Evolutionary conservation across 2,113 vertebrate species (phyloP), one percentile per base, ranked within the genome.

Genomic region (Dolichallabes microphthalmus): DNA sequence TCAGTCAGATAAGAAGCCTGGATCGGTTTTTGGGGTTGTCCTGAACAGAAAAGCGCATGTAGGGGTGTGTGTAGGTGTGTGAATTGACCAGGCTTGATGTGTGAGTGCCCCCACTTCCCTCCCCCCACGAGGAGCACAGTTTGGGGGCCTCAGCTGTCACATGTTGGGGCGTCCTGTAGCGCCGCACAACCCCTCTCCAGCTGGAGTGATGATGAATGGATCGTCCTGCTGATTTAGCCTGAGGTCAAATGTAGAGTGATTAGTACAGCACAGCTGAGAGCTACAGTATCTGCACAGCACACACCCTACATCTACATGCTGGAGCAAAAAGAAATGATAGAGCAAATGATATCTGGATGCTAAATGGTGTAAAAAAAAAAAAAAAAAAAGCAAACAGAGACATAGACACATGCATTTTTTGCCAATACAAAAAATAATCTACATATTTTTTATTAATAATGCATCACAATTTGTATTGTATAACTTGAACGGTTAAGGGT

Each of bases 181-280:
- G 63, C 83, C 32, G 57, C 86, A 84, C 88, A 87, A 88, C 85
- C 69, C 91, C 78, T 86, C 83, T 90, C 92, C 92, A 84, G 88
- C 79, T 87, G 78, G 50, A 12, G 50, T 90, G 87, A 87, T 80
- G 77, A 87, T 89, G 87, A 86, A 92, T 92, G 88, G 85, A 86
- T 88, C 77, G 52, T 85, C 88, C 80, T 73, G 76, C 2, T 86
- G 87, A 87, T 87, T 86, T 86, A 85, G 68, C 90, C 86, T 27
- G 80, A 84, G 88, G 88, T 89, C 87, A 89, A 80, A 89, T 86
- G 85, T 88, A 82, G 78, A 89, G 81, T 83, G 81, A 87, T 89
- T 87, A 89, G 86, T 86, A 87, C 63, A 87, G 86, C 84, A 80
- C 86, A 88, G 89, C 87, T 88, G 87, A 87, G 86, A 90, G 78